Base-by-base conservation (phyloP, 2,113 vertebrate species). In the Sitta europaea region DNA sequence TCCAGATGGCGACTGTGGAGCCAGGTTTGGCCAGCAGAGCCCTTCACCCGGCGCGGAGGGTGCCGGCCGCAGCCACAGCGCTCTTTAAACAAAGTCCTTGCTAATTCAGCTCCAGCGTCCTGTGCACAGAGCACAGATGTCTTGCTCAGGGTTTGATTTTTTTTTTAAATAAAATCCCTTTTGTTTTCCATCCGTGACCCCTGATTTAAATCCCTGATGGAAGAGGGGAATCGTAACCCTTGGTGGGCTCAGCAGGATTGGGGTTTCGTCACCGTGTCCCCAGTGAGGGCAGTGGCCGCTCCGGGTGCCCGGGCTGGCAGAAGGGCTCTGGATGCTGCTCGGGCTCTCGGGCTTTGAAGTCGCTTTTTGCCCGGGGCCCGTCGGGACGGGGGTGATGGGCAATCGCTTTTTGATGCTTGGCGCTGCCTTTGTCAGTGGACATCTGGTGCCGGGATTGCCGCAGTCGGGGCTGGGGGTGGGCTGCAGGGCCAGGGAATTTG, bases 361-460 rank as follows among this genome's bases (percentile, higher is more conserved):
- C 67, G 0, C 9, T 19, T 66, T 83, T 65, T 55, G 72, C 92
- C 77, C 62, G 43, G 54, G 91, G 89, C 70, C 83, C 25, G 0
- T 15, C 11, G 33, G 92, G 88, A 65, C 71, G 8, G 81, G 66
- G 50, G 14, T 28, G 70, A 72, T 36, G 71, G 92, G 81, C 65
- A 14, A n/a, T 77, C 29, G 80, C 48, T 91, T 75, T 94, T 92
- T 87, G 93, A 82, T 96, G 92, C 77, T 84, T 2, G 89, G 84
- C 0, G 36, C 93, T 94, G 94, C 92, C 85, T 96, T 95, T 96
- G 96, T 96, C 83, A 47, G 75, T n/a, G 93, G 94, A 94, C 96
- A 96, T 96, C 96, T 97, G 96, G 96, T 97, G 96, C 92, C 96
- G 63, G 96, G 95, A 92, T 95, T 91, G 93, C 94, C 59, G 94